These are phyloP conservation scores for Elachura formosa DNA, from an alignment of 2,113 vertebrate genomes.

Conservation along the genomic window DNA sequence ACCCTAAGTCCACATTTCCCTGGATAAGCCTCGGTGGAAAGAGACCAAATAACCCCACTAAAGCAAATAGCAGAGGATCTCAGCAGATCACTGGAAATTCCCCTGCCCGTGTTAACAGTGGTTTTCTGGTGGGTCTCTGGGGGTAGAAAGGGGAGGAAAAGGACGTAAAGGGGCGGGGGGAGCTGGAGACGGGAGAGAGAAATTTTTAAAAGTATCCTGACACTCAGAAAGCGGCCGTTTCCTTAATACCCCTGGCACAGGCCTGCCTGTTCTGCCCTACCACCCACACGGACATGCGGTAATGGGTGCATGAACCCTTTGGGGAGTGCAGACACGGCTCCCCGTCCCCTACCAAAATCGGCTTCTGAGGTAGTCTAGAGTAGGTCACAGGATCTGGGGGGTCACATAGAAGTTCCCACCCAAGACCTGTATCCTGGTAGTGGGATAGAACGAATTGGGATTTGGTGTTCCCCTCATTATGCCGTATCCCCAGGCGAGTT, in stretches of 20 bases:
- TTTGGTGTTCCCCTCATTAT: neutral
- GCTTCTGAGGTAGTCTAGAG: neutral
- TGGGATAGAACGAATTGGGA: fast-evolving
- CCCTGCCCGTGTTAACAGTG: slow-evolving; percentile 70
- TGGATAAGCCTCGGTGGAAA: neutral
- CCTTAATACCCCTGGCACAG: slow-evolving; percentile 24
- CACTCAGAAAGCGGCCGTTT: slow-evolving; percentile 76
- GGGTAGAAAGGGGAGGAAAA: fast-evolving
- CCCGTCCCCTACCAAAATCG: fast-evolving
- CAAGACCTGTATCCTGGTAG: fast-evolving
- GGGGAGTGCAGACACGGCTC: fast-evolving
- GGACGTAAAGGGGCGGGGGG: fast-evolving
- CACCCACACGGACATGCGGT: fast-evolving
- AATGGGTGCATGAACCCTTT: fast-evolving
- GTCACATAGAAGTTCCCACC: too few species aligned
- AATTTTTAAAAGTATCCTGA: slow-evolving; percentile 69
- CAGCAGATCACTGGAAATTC: slow-evolving; percentile 58
- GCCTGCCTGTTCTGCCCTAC: neutral
- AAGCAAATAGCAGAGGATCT: slow-evolving; percentile 12
- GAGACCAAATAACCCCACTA: neutral
- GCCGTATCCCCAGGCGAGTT: fast-evolving
- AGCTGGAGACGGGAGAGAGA: fast-evolving
- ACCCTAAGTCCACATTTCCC: neutral
- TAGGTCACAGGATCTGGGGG: neutral
- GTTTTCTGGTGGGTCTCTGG: slow-evolving; percentile 75